Conservation (phyloP, 2,113 vertebrate species). For the Chauna torquata region DNA sequence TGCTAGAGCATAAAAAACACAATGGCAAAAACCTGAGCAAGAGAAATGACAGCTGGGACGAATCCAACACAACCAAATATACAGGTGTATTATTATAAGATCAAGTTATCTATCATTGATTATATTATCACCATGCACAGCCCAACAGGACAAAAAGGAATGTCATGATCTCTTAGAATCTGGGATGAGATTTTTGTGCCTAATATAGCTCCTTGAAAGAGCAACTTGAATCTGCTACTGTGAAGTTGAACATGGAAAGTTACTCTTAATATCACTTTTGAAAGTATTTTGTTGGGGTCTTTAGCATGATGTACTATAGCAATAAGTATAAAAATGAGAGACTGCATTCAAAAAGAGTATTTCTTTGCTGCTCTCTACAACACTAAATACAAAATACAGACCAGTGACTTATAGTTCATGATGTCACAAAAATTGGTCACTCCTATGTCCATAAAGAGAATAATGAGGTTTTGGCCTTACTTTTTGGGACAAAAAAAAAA, state of each 20-base stretch:
- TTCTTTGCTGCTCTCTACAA: not conserved
- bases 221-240: not conserved
- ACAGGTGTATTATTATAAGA: not conserved
- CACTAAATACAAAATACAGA: not conserved
- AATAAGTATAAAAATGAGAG: not conserved
- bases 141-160: not conserved
- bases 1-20: not conserved
- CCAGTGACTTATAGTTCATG: not conserved
- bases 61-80: not conserved
- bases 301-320: not conserved
- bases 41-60: not conserved
- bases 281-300: not conserved
- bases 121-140: not conserved
- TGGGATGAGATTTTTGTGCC: not conserved
- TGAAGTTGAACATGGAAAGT: not conserved
- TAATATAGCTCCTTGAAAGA: not conserved
- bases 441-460: not conserved
- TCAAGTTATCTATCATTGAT: not conserved
- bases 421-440: not conserved
- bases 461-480: not conserved
- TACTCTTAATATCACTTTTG: not conserved
- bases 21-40: not conserved
- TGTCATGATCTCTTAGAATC: not conserved
- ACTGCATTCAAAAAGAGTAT: not conserved
- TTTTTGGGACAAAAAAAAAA: not conserved